Evolutionary conservation across 2,113 vertebrate species (phyloP).

Genomic region (human): GRCh38 chr17:65340001-65340500

Average conservation of each 20-base stretch:
- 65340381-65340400: too few species aligned
- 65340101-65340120: not conserved
- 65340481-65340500: too few species aligned
- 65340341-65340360: too few species aligned
- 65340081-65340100: not conserved
- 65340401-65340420: too few species aligned
- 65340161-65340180: not conserved
- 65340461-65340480: too few species aligned
- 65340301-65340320: not conserved
- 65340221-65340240: not conserved
- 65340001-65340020: not conserved
- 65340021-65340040: not conserved
- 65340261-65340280: not conserved
- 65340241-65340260: not conserved
- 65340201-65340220: not conserved
- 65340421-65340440: too few species aligned
- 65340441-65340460: too few species aligned
- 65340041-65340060: not conserved
- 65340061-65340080: not conserved
- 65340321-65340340: too few species aligned
- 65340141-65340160: not conserved
- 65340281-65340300: not conserved
- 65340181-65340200: not conserved
- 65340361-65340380: too few species aligned
- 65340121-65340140: not conserved